Evolutionary conservation across 2,113 vertebrate genomes (phyloP), one percentile per base, ranked within the genome.

Genomic region (Ia io): DNA sequence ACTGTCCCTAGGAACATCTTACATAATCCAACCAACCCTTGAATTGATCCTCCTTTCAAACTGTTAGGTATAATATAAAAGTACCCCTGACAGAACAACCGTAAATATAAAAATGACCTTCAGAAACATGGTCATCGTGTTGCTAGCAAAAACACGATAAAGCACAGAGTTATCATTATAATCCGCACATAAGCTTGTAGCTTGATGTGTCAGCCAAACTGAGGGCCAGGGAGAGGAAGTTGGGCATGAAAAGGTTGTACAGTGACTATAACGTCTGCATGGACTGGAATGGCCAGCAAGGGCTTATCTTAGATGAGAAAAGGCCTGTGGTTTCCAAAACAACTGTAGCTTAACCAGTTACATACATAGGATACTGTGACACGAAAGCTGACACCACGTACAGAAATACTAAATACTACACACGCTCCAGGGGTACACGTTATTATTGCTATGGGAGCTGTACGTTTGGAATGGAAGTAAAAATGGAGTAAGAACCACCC

Each of bases 401-500:
- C 73, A 95, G 88, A 94, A 94, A 92, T 90, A 91, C 92, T 96
- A 95, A 96, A 95, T 93, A 88, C 87, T 73, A 71, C 79, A 88
- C 70, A 79, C 40, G n/a, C 94, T 95, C 37, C 22, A 92, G 69
- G 88, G 76, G n/a, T 76, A 82, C 44, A 69, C 80, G 20, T 88
- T 95, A 95, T 51, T 85, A 73, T 84, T 63, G 82, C 69, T 86
- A 20, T 40, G 95, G 95, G 93, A 96, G 61, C 76, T 85, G 2
- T 96, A 91, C 90, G 32, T 94, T 94, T 59, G 9, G 53, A 94
- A 84, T 30, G 78, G 78, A 30, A 22, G 76, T 97, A 92, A 95
- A 96, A 95, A 90, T 89, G 42, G 87, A 95, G 49, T 47, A 82
- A 20, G 20, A 93, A 90, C 51, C 53, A 93, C 49, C 49, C 73